phyloP scores from a whole-genome alignment of 2,888 invertebrate species.

The Nemapogon koenigi region DNA sequence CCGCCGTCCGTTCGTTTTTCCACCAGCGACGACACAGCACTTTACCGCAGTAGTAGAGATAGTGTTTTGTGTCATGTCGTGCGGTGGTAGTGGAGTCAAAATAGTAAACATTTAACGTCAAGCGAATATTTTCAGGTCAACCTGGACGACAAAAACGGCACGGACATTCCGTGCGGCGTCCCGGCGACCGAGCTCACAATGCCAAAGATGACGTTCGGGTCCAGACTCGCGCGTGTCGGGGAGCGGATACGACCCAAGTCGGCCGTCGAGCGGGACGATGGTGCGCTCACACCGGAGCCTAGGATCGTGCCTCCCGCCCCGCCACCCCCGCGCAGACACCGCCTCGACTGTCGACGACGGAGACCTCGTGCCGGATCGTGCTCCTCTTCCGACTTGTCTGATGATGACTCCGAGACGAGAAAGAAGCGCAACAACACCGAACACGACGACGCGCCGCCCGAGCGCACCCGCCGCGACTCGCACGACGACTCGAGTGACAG shows the following conservation, averaged over 20 bases:
- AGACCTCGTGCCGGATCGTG: conserved; percentile 74
- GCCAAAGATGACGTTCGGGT: conserved; percentile 13
- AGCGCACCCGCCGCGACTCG: conserved; percentile 76
- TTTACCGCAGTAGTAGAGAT: not conserved
- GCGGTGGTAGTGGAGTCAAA: not conserved
- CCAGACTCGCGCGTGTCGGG: conserved; percentile 20
- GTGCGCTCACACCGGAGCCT: conserved; percentile 12
- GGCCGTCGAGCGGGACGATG: conserved; percentile 23
- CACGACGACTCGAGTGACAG: conserved; percentile 88
- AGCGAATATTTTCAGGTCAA: conserved; percentile 29
- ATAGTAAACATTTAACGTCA: not conserved
- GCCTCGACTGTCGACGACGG: conserved; percentile 41
- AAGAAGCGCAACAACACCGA: conserved; percentile 82
- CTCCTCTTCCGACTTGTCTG: conserved; percentile 93
- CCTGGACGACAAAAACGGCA: conserved; percentile 31
- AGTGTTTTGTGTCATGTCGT: not conserved
- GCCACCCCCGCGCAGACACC: conserved; percentile 38
- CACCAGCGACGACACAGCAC: too few species aligned
- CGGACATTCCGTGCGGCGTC: conserved; percentile 1
- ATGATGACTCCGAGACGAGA: conserved; percentile 84
- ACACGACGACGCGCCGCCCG: conserved; percentile 60
- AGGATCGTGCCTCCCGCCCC: conserved; percentile 35
- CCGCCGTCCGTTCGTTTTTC: too few species aligned
- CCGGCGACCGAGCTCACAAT: conserved; percentile 13
- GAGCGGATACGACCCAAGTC: conserved; percentile 27